Conservation (phyloP, 2,888 invertebrate species). For the Drosophila imparisetae region DNA sequence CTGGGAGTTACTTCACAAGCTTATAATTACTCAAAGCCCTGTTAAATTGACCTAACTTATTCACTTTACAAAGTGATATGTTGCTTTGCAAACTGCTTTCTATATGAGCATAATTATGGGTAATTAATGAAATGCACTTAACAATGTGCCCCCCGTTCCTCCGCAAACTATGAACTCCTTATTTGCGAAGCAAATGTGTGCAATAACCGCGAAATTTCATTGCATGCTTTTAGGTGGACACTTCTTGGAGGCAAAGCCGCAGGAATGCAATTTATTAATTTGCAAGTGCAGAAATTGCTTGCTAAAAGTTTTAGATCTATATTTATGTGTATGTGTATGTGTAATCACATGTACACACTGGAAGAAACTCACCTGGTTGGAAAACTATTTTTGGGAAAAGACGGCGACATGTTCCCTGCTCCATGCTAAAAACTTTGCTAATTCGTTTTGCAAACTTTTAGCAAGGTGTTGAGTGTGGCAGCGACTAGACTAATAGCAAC, state of each 20-base stretch:
- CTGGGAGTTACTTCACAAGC: no score
- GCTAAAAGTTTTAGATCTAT: slow-evolving; percentile 42
- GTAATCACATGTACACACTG: not conserved
- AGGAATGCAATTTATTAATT: slow-evolving; percentile 71
- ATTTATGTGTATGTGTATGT: slow-evolving; percentile 9
- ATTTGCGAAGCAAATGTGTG: slow-evolving; percentile 29
- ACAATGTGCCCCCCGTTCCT: not conserved
- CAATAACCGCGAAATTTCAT: slow-evolving; percentile 61
- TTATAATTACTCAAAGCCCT: not conserved
- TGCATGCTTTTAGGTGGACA: slow-evolving; percentile 45
- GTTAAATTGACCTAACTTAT: not conserved
- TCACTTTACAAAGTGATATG: not conserved
- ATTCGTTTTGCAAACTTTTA: slow-evolving; percentile 66
- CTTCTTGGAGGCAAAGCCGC: not conserved
- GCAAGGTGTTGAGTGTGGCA: slow-evolving; percentile 45
- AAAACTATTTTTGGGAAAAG: slow-evolving; percentile 38
- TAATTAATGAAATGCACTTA: slow-evolving; percentile 30
- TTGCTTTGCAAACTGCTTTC: not conserved
- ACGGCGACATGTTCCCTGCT: slow-evolving; percentile 34
- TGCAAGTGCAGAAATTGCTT: slow-evolving; percentile 39
- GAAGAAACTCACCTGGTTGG: slow-evolving; percentile 23
- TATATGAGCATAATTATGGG: slow-evolving; percentile 34
- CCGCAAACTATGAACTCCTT: not conserved
- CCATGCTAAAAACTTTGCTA: slow-evolving; percentile 61
- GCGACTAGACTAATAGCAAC: slow-evolving; percentile 49